Percentiles rank a stretch among this genome's conserved stretches.
Conservation (phyloP, 2,888 invertebrate genomes). For the Dorcus hopei region DNA sequence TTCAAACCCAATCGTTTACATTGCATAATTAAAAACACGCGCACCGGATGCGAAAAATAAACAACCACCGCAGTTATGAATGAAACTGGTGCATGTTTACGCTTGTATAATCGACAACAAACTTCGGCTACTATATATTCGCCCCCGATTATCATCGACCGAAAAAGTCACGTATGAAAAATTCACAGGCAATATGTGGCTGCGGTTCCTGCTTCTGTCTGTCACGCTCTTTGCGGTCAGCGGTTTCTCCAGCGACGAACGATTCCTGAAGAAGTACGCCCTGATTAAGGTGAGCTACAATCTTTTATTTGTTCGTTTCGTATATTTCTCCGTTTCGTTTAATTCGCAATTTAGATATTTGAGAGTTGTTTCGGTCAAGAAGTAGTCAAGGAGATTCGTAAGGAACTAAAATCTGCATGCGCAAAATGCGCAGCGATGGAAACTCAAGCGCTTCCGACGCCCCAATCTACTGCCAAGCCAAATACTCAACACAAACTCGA, state of each 20-base stretch:
- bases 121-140: too few relatives aligned
- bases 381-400: conserved; percentile 64
- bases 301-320: conserved; percentile 1
- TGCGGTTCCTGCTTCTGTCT: conserved; percentile 3
- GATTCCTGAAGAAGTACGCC: conserved; percentile 68
- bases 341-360: conserved; percentile 56
- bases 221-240: conserved; percentile 31
- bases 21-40: too few relatives aligned
- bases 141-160: too few relatives aligned
- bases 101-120: too few relatives aligned
- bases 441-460: conserved; percentile 36
- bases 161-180: background rate
- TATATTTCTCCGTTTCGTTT: background rate
- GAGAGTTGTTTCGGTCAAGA: conserved; percentile 69
- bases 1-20: too few relatives aligned
- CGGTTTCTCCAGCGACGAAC: conserved; percentile 59
- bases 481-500: conserved; percentile 8
- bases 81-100: too few relatives aligned
- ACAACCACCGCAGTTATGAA: too few relatives aligned
- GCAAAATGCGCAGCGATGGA: conserved; percentile 61
- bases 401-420: conserved; percentile 65
- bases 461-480: conserved; percentile 6
- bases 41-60: too few relatives aligned
- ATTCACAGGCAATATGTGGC: conserved; percentile 12
- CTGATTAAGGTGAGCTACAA: conserved; percentile 66